Conservation (phyloP, 2,888 invertebrate species). For the Chymomyza procnemis region DNA sequence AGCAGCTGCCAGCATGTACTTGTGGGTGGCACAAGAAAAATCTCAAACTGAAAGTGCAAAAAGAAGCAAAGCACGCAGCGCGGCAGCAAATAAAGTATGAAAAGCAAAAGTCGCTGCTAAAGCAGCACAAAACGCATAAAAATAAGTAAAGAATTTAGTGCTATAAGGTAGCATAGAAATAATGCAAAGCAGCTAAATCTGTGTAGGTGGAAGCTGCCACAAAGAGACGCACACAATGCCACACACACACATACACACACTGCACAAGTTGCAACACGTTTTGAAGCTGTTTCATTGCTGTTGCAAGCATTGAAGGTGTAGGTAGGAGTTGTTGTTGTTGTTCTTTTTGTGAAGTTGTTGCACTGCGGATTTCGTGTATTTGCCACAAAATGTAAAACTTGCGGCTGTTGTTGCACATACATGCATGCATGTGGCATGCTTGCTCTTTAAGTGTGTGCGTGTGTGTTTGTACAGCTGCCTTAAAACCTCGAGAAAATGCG, state of each 20-base stretch:
- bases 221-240: constrained; percentile 6
- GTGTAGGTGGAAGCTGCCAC: constrained; percentile 39
- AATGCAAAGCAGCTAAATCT: constrained; percentile 53
- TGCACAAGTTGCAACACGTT: constrained; percentile 19
- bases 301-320: constrained; percentile 35
- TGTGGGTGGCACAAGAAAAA: constrained; percentile 51
- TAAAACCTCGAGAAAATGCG: constrained; percentile 52
- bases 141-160: constrained; percentile 35
- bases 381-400: constrained; percentile 30
- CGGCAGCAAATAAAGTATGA: background rate
- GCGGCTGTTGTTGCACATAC: background rate
- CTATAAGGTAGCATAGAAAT: constrained; percentile 49
- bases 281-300: constrained; percentile 34
- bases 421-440: background rate
- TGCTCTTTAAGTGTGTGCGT: constrained; percentile 3
- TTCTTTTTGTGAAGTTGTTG: constrained; percentile 8
- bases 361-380: constrained; percentile 28
- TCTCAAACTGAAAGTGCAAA: constrained; percentile 20
- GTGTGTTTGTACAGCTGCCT: constrained; percentile 25
- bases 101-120: background rate
- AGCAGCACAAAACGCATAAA: constrained; percentile 36
- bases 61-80: background rate
- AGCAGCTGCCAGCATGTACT: constrained; percentile 35
- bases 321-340: background rate
- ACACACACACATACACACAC: constrained; percentile 23